phyloP scores from a whole-genome alignment of 2,797 vertebrate genomes.

The Hyperoplus immaculatus region DNA sequence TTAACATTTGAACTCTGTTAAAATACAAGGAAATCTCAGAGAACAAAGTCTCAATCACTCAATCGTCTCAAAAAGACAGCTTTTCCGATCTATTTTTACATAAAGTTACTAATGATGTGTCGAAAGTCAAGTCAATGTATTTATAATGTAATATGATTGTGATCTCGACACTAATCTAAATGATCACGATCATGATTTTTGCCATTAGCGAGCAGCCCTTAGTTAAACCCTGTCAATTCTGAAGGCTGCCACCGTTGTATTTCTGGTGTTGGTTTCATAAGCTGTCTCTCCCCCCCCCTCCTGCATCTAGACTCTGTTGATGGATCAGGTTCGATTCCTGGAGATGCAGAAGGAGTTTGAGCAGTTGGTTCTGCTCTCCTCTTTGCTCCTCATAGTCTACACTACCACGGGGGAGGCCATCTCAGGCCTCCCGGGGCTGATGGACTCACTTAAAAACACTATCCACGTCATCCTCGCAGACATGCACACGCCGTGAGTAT shows the following conservation, averaged over 20 bases:
- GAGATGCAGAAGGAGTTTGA: constrained; percentile 92
- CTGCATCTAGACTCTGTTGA: constrained; percentile 88
- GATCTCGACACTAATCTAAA: no score
- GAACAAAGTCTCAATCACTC: no score
- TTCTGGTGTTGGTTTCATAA: not conserved
- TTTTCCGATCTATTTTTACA: no score
- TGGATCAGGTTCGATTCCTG: constrained; percentile 95
- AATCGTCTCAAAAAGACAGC: no score
- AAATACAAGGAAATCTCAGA: no score
- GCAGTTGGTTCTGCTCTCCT: constrained; percentile 86
- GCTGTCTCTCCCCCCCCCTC: not conserved
- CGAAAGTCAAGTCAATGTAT: no score
- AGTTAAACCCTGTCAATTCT: not conserved
- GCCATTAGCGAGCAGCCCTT: no score
- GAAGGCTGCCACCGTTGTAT: not conserved
- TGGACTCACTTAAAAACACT: constrained; percentile 90
- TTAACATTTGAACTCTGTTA: no score
- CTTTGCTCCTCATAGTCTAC: constrained; percentile 91
- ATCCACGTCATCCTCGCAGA: constrained; percentile 89
- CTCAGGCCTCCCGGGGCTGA: constrained; percentile 87
- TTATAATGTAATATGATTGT: no score
- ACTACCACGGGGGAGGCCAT: constrained; percentile 88
- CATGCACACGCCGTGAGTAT: constrained; percentile 90
- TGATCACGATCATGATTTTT: no score
- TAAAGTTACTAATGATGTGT: no score